Evolutionary conservation across 2,888 invertebrate genomes (phyloP).

Genomic region (Archips xylosteana): DNA sequence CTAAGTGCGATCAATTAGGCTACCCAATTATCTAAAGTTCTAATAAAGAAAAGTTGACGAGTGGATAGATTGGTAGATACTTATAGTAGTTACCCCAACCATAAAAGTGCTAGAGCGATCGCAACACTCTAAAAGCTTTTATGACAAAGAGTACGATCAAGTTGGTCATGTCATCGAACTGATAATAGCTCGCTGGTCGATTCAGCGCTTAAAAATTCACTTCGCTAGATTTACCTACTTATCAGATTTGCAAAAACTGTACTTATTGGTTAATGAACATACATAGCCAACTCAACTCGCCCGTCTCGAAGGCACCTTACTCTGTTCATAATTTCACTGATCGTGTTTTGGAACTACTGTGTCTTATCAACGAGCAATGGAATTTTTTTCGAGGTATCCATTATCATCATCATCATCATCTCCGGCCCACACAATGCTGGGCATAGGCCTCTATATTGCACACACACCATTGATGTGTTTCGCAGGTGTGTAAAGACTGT

Average conservation of each 20-base stretch:
- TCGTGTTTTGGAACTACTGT: no score
- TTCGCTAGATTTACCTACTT: slow-evolving; percentile 5
- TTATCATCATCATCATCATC: no score
- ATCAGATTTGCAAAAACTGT: background rate
- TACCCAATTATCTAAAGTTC: background rate
- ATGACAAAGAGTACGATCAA: slow-evolving; percentile 46
- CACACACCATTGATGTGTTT: no score
- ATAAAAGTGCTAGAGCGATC: slow-evolving; percentile 41
- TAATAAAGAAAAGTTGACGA: background rate
- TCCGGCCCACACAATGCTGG: no score
- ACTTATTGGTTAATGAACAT: background rate
- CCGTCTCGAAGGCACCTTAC: no score
- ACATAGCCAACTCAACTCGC: no score
- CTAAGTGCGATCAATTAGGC: background rate
- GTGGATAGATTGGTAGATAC: slow-evolving; percentile 7
- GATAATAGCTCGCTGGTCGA: slow-evolving; percentile 39
- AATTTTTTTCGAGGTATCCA: no score
- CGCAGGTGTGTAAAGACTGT: no score
- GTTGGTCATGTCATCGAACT: slow-evolving; percentile 44
- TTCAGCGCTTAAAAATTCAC: slow-evolving; percentile 18
- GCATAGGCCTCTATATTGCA: no score
- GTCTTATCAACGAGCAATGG: no score
- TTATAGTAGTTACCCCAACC: slow-evolving; percentile 3
- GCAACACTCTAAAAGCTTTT: slow-evolving; percentile 51
- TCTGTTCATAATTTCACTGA: no score